These are phyloP conservation scores for Electrona antarctica DNA, from an alignment of 2,113 vertebrate species.

Conservation along the genomic window DNA sequence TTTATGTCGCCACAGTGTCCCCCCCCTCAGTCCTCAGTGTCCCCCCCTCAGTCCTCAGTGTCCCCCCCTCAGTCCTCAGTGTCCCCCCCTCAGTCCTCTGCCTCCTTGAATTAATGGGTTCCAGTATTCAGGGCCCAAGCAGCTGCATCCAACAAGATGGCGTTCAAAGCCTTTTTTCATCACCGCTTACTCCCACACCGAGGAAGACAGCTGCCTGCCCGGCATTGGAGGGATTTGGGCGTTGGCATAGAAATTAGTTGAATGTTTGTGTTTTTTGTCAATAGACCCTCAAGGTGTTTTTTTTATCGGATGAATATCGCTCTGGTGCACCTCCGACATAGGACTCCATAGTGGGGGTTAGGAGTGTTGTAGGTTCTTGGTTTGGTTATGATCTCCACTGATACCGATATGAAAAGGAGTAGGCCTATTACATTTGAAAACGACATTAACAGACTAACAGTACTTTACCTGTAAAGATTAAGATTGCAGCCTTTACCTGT, in stretches of 20 bases:
- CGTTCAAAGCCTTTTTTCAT: conserved; percentile 79
- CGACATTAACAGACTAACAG: too few relatives aligned
- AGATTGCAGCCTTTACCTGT: too few relatives aligned
- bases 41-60: conserved; percentile 47
- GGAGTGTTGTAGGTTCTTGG: conserved; percentile 40
- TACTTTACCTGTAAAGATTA: too few relatives aligned
- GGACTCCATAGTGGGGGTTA: conserved; percentile 62
- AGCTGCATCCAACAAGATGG: conserved; percentile 87
- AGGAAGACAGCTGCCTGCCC: conserved; percentile 67
- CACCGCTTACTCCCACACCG: conserved; percentile 65
- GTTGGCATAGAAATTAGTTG: conserved; percentile 44
- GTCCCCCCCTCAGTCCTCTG: conserved; percentile 49
- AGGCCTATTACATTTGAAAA: too few relatives aligned
- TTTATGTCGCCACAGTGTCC: conserved; percentile 60
- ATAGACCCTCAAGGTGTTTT: not conserved
- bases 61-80: conserved; percentile 44
- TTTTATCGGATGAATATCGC: conserved; percentile 14
- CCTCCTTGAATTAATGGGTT: conserved; percentile 77
- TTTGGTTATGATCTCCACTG: conserved; percentile 19
- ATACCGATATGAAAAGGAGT: conserved; percentile 9
- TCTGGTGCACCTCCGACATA: conserved; percentile 35
- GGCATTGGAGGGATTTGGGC: conserved; percentile 55
- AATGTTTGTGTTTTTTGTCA: not conserved
- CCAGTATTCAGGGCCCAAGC: conserved; percentile 80
- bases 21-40: conserved; percentile 47